phyloP scores from a whole-genome alignment of 2,113 vertebrate genomes.

The Acrocephalus kingi region DNA sequence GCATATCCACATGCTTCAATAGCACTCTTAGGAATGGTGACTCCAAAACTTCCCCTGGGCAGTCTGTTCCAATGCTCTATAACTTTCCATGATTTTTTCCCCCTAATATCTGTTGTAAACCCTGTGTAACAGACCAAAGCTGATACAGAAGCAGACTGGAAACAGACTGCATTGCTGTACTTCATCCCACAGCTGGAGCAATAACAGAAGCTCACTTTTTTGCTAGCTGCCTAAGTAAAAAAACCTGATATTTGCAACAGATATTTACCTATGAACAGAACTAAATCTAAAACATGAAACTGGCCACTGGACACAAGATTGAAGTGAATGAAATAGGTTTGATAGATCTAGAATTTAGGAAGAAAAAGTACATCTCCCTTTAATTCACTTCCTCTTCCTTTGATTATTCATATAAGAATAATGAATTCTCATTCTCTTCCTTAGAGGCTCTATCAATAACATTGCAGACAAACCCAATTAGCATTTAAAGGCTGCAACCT shows the following conservation, averaged over 20 bases:
- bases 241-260: background rate
- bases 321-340: background rate
- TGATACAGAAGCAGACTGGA: background rate
- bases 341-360: background rate
- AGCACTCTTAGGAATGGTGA: background rate
- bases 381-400: constrained; percentile 2
- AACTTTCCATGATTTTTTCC: background rate
- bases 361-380: background rate
- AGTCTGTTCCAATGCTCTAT: background rate
- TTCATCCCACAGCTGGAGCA: background rate
- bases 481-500: constrained; percentile 36
- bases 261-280: background rate
- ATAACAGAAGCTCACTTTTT: background rate
- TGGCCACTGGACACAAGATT: background rate
- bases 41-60: background rate
- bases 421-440: constrained; percentile 11
- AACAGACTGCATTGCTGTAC: background rate
- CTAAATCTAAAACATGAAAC: background rate
- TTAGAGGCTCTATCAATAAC: constrained; percentile 37
- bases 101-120: background rate
- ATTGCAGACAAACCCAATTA: constrained; percentile 26
- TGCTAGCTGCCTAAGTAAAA: background rate
- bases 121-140: background rate
- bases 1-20: no score
- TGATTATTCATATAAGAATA: background rate